Base-by-base conservation (phyloP, 2,888 invertebrate genomes). In the Slavum lentiscoides region DNA sequence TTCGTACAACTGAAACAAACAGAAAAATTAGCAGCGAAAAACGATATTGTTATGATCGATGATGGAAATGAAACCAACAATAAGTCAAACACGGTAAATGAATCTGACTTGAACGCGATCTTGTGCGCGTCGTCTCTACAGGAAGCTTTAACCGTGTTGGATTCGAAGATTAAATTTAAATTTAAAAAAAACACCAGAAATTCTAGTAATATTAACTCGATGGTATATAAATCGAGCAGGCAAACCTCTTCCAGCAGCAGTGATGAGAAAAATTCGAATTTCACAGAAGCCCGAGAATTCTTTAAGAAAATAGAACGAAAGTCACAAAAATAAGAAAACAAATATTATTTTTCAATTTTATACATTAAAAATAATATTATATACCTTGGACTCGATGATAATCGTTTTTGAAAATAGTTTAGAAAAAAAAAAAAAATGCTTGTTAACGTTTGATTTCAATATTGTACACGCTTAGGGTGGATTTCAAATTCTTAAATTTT, bases 51-150 rank as follows among this genome's bases (percentile, higher is more conserved):
- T 30, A 30, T 30, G 55, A 55, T 5, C 6, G 69, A 69, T 8
- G 17, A 15, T 1, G 53, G 37, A 11, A 69, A 69, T 8, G 62
- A 37, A 21, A 53, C 61, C 17, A 17, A 62, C 8, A 69, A 77
- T 5, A 64, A 64, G 58, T 58, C 39, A 0, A 64, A 72, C n/a
- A 58, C 62, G 39, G 80, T 80, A 6, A 80, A 80, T 9, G 80
- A 80, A 43, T 80, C 72, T 0, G 70, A 80, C 23, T 58, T 80
- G 37, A 80, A 80, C 15, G 72, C 80, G 5, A 80, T 77, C 58
- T 19, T 80, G 8, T 80, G 72, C n/a, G 80, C 80, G 8, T 80
- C 80, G n/a, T 80, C 80, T 9, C 70, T 80, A 2, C 64, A 80
- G 58, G 72, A 80, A 15, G 80, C 80, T 11, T 64, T 80, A n/a